phyloP scores from a whole-genome alignment of 2,113 vertebrate genomes.

The Ivindomyrus marchei region DNA sequence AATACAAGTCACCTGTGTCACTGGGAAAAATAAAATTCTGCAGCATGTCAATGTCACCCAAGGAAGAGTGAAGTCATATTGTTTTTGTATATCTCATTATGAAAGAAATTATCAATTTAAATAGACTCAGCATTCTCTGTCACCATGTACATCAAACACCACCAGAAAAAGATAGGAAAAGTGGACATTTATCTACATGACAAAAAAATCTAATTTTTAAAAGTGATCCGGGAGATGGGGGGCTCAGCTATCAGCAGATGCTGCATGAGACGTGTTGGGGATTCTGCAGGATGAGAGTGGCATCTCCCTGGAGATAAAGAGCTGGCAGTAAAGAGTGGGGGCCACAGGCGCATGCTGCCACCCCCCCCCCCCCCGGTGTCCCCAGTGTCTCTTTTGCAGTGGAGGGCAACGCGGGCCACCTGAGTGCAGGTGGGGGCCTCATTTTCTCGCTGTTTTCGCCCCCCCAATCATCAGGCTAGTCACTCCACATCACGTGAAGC shows the following conservation, averaged over 20 bases:
- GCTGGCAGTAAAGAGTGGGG: background rate
- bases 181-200: background rate
- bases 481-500: background rate
- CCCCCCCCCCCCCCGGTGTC: background rate
- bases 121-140: background rate
- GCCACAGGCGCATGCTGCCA: background rate
- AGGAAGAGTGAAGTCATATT: slow-evolving; percentile 29
- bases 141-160: background rate
- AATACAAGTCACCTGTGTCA: slow-evolving; percentile 7
- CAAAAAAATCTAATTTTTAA: background rate
- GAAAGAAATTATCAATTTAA: background rate
- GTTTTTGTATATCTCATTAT: slow-evolving; percentile 10
- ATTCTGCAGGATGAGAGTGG: slow-evolving; percentile 20
- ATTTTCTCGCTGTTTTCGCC: background rate
- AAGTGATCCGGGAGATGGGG: background rate
- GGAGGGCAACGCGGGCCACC: background rate
- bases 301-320: background rate
- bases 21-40: slow-evolving; percentile 19
- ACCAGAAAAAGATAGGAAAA: background rate
- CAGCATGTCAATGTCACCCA: slow-evolving; percentile 17
- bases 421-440: background rate
- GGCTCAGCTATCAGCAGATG: slow-evolving; percentile 19
- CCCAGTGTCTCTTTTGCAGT: background rate
- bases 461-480: background rate
- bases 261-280: slow-evolving; percentile 12